Evolutionary conservation across 2,797 vertebrate genomes (phyloP).

Genomic region (Microctenopoma steveboyesi): DNA sequence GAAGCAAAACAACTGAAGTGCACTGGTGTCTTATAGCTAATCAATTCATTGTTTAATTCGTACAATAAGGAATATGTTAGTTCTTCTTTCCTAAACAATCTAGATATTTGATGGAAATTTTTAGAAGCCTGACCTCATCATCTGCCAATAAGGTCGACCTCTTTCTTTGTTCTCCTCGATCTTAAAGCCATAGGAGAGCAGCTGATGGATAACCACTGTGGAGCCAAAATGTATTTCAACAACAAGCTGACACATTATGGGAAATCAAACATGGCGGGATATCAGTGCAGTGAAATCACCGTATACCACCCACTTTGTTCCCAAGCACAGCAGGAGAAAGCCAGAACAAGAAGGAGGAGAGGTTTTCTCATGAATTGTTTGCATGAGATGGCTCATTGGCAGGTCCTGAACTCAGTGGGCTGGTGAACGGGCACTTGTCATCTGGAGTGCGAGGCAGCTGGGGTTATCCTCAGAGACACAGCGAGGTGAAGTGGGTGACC

Average conservation of each 20-base stretch:
- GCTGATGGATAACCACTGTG: constrained; percentile 68
- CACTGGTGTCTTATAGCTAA: neutral
- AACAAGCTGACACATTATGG: constrained; percentile 78
- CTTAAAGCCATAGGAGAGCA: constrained; percentile 44
- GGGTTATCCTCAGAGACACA: constrained; percentile 81
- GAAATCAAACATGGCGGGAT: constrained; percentile 78
- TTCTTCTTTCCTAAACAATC: too few relatives aligned
- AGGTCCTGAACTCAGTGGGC: constrained; percentile 58
- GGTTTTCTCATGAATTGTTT: constrained; percentile 54
- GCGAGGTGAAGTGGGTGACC: constrained; percentile 83
- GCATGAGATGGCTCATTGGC: constrained; percentile 47
- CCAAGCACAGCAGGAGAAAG: constrained; percentile 65
- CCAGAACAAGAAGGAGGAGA: constrained; percentile 35
- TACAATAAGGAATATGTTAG: too few relatives aligned
- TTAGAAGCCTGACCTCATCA: constrained; percentile 39
- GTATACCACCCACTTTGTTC: constrained; percentile 79
- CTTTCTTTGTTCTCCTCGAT: constrained; percentile 11
- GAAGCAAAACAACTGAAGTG: too few relatives aligned
- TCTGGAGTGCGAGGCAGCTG: constrained; percentile 77
- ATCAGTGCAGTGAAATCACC: constrained; percentile 70
- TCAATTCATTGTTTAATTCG: neutral
- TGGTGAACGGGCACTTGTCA: constrained; percentile 78
- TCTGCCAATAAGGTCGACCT: constrained; percentile 31
- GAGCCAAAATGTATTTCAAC: constrained; percentile 74
- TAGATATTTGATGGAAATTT: constrained; percentile 28